Evolutionary conservation across 2,888 invertebrate genomes (phyloP), one percentile per base, ranked within the genome.

Genomic region (Antitype chi): DNA sequence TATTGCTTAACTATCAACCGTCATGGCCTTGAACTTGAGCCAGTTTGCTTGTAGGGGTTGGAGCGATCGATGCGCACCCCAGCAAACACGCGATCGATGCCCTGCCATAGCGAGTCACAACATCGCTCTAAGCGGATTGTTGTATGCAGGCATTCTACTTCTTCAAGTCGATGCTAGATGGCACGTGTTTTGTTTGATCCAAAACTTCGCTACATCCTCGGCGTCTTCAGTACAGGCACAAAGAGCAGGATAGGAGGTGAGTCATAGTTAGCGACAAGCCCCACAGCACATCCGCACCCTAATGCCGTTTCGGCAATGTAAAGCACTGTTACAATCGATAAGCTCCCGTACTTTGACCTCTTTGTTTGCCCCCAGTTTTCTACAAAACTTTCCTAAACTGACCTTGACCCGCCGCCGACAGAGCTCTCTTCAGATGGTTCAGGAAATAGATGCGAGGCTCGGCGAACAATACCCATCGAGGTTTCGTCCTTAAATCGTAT

Each of bases 1-100:
- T 38, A 73, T 38, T 8, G 15, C 5, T 28, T 52, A 38, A 55
- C 38, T 38, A 17, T 49, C 32, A 25, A 25, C 23, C n/a, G 23
- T 32, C 57, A 3, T 60, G 28, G 0, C 79, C 79, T 76, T 70
- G 59, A 78, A 57, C 68, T 71, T 38, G 17, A 17, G 13, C n/a
- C 2, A 20, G 11, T 8, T 47, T 20, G 9, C 15, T 43, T 43
- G 13, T 11, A 47, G n/a, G 62, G 77, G 15, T 53, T 71, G 15
- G 15, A 49, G 55, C 55, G 25, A 63, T 63, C 72, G 49, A 55
- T 80, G 11, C 38, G 7, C 63, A 55, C 57, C 57, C 43, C 52
- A 32, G 52, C 7, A 15, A 47, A 43, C 1, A 23, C 32, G 47
- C 47, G 57, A 20, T 76, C 59, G 68, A 28, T 60, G 38, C 32